These are phyloP conservation scores for Tympanoctomys barrerae DNA, from an alignment of 2,797 vertebrate species.

Conservation along the genomic window DNA sequence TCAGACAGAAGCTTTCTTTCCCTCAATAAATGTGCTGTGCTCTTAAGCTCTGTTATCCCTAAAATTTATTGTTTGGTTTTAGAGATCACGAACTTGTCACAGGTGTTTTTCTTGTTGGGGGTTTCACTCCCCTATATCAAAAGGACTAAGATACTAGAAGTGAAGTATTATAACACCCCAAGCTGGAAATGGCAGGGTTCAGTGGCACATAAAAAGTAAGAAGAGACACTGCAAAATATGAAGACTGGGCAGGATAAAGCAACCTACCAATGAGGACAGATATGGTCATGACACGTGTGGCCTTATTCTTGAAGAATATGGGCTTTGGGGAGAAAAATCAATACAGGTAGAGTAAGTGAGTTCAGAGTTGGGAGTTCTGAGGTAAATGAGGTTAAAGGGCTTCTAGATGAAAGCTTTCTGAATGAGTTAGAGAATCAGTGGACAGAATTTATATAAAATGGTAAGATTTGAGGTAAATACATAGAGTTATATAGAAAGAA, in stretches of 20 bases:
- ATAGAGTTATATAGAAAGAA: not conserved
- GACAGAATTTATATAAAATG: not conserved
- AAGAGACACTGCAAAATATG: not conserved
- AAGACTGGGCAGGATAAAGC: not conserved
- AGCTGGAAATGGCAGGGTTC: not conserved
- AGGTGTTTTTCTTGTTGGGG: too few relatives aligned
- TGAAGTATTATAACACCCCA: not conserved
- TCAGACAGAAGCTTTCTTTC: too few relatives aligned
- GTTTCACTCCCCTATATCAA: too few relatives aligned
- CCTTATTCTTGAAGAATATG: not conserved
- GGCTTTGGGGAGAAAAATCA: not conserved
- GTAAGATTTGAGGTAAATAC: not conserved
- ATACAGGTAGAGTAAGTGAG: not conserved
- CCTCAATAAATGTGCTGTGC: too few relatives aligned
- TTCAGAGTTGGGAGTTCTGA: not conserved
- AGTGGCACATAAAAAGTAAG: not conserved
- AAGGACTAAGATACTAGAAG: not conserved
- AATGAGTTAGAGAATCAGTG: not conserved
- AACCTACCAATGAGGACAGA: not conserved
- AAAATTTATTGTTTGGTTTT: too few relatives aligned
- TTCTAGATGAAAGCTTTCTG: not conserved
- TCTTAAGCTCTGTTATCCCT: too few relatives aligned
- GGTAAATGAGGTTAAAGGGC: not conserved
- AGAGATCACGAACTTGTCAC: too few relatives aligned
- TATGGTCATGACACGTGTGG: fast-evolving